Base-by-base conservation (phyloP, 1,140 invertebrate species). In the Drosophila sp. region DNA sequence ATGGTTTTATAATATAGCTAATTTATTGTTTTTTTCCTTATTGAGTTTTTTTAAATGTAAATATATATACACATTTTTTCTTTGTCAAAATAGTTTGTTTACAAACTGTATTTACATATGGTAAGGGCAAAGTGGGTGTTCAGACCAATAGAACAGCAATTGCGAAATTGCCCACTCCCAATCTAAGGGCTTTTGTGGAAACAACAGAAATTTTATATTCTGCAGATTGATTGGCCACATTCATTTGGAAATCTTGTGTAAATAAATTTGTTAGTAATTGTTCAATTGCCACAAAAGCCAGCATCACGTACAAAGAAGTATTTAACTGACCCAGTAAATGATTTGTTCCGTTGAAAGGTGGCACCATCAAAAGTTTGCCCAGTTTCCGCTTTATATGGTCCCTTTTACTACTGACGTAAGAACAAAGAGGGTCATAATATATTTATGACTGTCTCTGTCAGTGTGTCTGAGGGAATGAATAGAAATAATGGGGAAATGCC, bases 401-500 rank as follows among this genome's bases (percentile, higher is more conserved):
- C 8, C 6, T 50, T 59, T 59, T 50, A 46, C 21, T 53, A 53
- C 29, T 21, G 54, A 32, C 27, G 21, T 36, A 50, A 66, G 45
- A 69, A 56, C 56, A 74, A 46, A 63, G 38, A 53, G 18, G 27
- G 13, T 74, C 78, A 78, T 78, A 59, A 72, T 57, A 74, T 82
- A 82, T 82, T 82, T 71, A 82, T 74, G 71, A 46, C 43, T 51
- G 48, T 48, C 41, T 51, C 45, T 29, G 18, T 8, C 25, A 51
- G 56, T 9, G 25, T 43, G 36, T 36, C 53, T 56, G 21, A 29
- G 16, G 2, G 36, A 13, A 8, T 36, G 8, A 48, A 57, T 41
- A 40, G 38, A 51, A 65, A 41, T 27, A 53, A 38, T 34, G 40
- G 34, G 11, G 16, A 50, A 56, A 48, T 40, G 62, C 50, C 43